Base-by-base conservation (phyloP, 2,888 invertebrate species). In the Eumerus sabulonum region DNA sequence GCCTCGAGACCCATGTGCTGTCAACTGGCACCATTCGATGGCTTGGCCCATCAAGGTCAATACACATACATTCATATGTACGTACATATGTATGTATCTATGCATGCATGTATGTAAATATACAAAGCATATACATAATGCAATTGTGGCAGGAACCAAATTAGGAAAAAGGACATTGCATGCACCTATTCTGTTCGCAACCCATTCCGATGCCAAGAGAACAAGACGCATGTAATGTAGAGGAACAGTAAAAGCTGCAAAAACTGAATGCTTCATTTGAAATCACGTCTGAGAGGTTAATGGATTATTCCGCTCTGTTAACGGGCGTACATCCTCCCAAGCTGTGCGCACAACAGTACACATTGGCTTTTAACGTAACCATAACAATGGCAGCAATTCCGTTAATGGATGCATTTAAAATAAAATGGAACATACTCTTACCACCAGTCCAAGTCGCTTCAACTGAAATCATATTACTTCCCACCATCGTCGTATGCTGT, bases 251-350 rank as follows among this genome's bases (percentile, higher is more conserved):
- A 2, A 27, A 27, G 9, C 18, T 27, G 45, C 60, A 60, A 36
- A 54, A 36, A 70, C 50, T 63, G 63, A 54, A 63, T 56, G 50
- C 48, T 44, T 56, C 48, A 56, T 53, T 59, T 19, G 18, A 56
- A 50, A 62, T 47, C 45, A 68, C 51, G 73, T 79, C 77, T 79
- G 73, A 73, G 63, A 73, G 77, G 73, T 79, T 79, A 79, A 79
- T 79, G 77, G 77, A 79, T 79, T 79, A 79, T 73, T 79, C 67
- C 53, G 72, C 68, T 64, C 62, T 68, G 53, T 68, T 73, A 48
- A 54, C 47, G 57, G 45, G 36, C 57, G 51, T 62, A 67, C 48
- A 72, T 77, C 72, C 67, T 42, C 56, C 14, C 35, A 14, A 47
- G 62, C 42, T 44, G 18, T 5, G n/a, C 11, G 50, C 53, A 71